phyloP scores from a whole-genome alignment of 1,140 invertebrate genomes.

The Trichoplusia ni region DNA sequence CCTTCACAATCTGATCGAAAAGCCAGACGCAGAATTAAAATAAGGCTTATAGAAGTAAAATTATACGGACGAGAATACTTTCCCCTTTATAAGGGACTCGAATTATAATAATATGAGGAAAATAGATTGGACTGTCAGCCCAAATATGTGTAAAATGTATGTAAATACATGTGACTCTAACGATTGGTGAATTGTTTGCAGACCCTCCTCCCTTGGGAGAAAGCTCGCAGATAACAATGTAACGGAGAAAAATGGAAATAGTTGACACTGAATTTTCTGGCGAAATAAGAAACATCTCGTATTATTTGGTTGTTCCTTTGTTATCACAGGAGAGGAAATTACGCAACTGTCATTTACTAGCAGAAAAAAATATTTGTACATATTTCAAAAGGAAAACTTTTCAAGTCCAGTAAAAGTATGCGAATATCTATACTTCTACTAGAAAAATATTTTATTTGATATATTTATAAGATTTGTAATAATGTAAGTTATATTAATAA shows the following conservation, averaged over 20 bases:
- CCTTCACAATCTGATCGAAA: background rate
- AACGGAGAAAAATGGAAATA: slow-evolving; percentile 20
- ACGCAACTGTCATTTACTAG: background rate
- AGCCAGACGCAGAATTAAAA: no score
- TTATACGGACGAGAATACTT: no score
- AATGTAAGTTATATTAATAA: no score
- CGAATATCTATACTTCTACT: no score
- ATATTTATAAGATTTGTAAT: no score
- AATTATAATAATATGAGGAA: background rate
- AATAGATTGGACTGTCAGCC: slow-evolving; percentile 11
- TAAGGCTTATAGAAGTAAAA: no score
- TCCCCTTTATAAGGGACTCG: no score
- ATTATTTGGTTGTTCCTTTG: slow-evolving; percentile 6
- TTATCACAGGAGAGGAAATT: background rate
- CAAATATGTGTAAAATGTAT: slow-evolving; percentile 25
- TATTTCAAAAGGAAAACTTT: no score
- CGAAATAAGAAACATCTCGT: slow-evolving; percentile 12
- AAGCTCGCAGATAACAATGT: slow-evolving; percentile 13
- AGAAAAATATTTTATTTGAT: no score
- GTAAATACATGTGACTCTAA: slow-evolving; percentile 23
- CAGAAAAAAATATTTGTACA: no score
- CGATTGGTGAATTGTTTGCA: slow-evolving; percentile 24
- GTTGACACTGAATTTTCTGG: slow-evolving; percentile 22
- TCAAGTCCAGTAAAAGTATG: no score
- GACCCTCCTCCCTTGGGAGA: slow-evolving; percentile 15